phyloP scores from a whole-genome alignment of 2,113 vertebrate species.

The Taxidea taxus region DNA sequence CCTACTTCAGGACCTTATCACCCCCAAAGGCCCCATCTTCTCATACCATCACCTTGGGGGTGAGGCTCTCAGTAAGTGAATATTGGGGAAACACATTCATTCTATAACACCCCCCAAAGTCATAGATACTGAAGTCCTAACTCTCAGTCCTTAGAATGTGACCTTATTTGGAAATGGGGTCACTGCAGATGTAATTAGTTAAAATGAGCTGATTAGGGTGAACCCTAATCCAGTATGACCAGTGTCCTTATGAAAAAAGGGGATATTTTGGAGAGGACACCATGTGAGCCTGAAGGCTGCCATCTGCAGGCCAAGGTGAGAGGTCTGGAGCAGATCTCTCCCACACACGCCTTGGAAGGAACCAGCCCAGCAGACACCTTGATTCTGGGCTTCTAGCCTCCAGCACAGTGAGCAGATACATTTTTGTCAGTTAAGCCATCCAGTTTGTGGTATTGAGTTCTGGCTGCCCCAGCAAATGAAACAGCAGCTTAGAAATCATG shows the following conservation, averaged over 20 bases:
- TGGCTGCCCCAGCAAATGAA: not conserved
- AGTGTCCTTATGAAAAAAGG: not conserved
- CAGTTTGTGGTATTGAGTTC: not conserved
- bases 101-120: not conserved
- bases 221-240: not conserved
- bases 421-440: not conserved
- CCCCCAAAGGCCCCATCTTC: not conserved
- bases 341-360: not conserved
- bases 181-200: not conserved
- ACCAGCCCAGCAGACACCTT: too few species aligned
- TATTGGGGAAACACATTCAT: not conserved
- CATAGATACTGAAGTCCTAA: not conserved
- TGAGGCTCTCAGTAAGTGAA: not conserved
- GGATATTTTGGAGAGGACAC: not conserved
- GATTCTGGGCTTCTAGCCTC: not conserved
- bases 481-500: not conserved
- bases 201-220: not conserved
- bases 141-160: not conserved
- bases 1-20: not conserved
- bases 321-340: not conserved
- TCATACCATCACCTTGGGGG: not conserved
- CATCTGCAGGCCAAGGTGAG: not conserved
- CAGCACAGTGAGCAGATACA: not conserved
- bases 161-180: not conserved
- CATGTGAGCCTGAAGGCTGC: not conserved